Conservation (phyloP, 23 tunicate species). For the Pegea sp. region DNA sequence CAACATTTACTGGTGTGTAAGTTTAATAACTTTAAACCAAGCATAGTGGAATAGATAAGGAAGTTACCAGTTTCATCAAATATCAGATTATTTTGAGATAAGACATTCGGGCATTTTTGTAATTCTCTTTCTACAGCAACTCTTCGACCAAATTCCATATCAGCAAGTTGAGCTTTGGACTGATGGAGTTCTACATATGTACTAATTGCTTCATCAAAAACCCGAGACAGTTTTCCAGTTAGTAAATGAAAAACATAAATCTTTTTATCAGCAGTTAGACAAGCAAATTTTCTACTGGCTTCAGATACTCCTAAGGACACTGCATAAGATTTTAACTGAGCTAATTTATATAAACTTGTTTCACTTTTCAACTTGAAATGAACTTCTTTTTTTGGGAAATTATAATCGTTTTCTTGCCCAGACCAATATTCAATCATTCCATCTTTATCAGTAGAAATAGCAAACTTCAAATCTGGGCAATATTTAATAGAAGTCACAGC, state of each 20-base stretch:
- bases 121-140: constrained; percentile 88
- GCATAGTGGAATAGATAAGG: constrained; percentile 72
- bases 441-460: constrained; percentile 43
- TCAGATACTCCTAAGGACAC: constrained; percentile 39
- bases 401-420: constrained; percentile 48
- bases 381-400: constrained; percentile 21
- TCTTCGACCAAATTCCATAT: constrained; percentile 88
- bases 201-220: constrained; percentile 53
- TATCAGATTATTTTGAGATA: constrained; percentile 23
- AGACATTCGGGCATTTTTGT: constrained; percentile 18
- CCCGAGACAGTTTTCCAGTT: constrained; percentile 56
- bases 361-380: constrained; percentile 77
- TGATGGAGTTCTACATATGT: constrained; percentile 28
- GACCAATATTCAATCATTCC: constrained; percentile 95
- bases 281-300: constrained; percentile 40
- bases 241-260: constrained; percentile 59
- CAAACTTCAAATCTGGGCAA: constrained; percentile 29
- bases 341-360: constrained; percentile 79
- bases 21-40: constrained; percentile 73
- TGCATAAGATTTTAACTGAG: constrained; percentile 46
- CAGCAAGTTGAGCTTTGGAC: constrained; percentile 64
- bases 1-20: constrained; percentile 56
- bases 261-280: constrained; percentile 28
- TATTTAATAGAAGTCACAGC: constrained; percentile 31
- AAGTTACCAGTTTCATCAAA: constrained; percentile 65